Evolutionary conservation across 2,888 invertebrate species (phyloP), one percentile per base, ranked within the genome.

Genomic region (Temnothorax ravouxi): DNA sequence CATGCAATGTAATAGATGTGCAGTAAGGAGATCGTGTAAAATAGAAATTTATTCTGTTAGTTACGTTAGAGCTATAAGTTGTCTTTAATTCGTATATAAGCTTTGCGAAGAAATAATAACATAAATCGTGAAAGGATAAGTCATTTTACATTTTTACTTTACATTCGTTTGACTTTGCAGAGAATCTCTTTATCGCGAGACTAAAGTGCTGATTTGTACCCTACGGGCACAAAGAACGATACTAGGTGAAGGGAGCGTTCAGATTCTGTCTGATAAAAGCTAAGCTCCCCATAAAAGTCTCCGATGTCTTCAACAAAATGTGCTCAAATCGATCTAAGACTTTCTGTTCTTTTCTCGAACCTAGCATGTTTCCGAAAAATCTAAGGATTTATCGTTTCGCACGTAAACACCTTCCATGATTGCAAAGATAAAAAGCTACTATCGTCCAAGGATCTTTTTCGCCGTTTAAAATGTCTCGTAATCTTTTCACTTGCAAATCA

Each of bases 291-390:
- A 75, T 79, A 67, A 88, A 89, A 74, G 62, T 11, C 50, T 29
- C 38, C 66, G 69, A 84, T 87, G 85, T 59, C 54, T 64, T 62
- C 15, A 66, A 83, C 59, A 54, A 88, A 84, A 84, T 84, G 61
- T 61, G 61, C 52, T 67, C 15, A 15, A 66, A 82, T 59, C 77
- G 64, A 88, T 61, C 74, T 80, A 44, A 74, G 67, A 72, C 41
- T 64, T 62, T 81, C 69, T 29, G 18, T 44, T 54, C 67, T 34
- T 5, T 44, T 41, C 21, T 47, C 71, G 71, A 62, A n/a, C 13
- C 38, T 61, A 52, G 13, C 56, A 62, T 38, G 54, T 34, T 72
- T 67, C 15, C 62, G 13, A 75, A 79, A 69, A 84, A 76, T 76
- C 50, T n/a, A 15, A 18, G 47, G 41, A 87, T 80, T 89, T 87